These are phyloP conservation scores for Abscondita cerata DNA, from an alignment of 2,888 invertebrate genomes.

Conservation along the genomic window DNA sequence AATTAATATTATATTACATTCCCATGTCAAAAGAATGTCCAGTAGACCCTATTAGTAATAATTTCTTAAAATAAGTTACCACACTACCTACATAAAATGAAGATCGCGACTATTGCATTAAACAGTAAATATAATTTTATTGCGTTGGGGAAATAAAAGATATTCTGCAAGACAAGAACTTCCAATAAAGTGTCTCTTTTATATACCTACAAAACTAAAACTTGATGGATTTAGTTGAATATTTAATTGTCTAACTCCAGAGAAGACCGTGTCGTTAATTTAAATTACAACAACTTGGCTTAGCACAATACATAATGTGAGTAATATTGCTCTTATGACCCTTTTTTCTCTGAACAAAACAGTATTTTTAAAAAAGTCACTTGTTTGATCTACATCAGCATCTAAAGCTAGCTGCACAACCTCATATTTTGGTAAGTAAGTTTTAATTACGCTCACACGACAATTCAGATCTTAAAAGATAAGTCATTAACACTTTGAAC, in stretches of 20 bases:
- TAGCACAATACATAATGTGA: conserved; percentile 16
- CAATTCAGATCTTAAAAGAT: too few relatives aligned
- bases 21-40: conserved; percentile 6
- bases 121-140: conserved; percentile 47
- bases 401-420: too few relatives aligned
- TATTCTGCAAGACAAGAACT: conserved; percentile 36
- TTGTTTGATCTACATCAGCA: too few relatives aligned
- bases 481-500: too few relatives aligned
- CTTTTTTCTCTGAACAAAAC: conserved; percentile 11
- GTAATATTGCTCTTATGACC: conserved; percentile 24
- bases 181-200: conserved; percentile 29
- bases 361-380: too few relatives aligned
- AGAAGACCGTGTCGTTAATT: conserved; percentile 22
- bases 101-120: conserved; percentile 27
- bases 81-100: conserved; percentile 28
- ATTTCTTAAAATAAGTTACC: conserved; percentile 23
- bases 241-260: conserved; percentile 30
- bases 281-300: conserved; percentile 24
- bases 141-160: conserved; percentile 48
- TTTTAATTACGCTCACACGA: too few relatives aligned
- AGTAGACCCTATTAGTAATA: conserved; percentile 1
- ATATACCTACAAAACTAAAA: conserved; percentile 21
- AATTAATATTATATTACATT: background rate
- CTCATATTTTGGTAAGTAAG: too few relatives aligned
- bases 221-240: conserved; percentile 19